Evolutionary conservation across 2,797 vertebrate genomes (phyloP), one percentile per base, ranked within the genome.

Genomic region (Thripadectes ignobilis): DNA sequence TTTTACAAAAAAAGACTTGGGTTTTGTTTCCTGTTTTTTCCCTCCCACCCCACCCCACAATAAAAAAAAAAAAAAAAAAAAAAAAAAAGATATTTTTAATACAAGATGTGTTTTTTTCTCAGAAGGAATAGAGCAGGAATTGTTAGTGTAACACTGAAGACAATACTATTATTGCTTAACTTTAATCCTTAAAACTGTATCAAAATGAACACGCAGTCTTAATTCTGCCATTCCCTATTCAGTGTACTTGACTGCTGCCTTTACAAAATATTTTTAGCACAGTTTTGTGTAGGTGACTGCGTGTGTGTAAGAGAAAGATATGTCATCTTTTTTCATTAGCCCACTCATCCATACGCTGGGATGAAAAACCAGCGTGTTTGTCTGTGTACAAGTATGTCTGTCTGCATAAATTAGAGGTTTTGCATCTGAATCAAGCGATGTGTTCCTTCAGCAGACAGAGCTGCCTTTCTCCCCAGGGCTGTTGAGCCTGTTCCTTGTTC

Each of bases 261-360:
- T 91, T 81, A 75, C 41, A 74, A 91, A 92, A 63, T 76, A 75
- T 92, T 94, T 96, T 97, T 92, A 95, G 63, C 58, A 22, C 1
- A 32, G 38, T 76, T 96, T 96, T 96, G 91, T 93, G 95, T 96
- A 95, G 95, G 89, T 94, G 94, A 95, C 63, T 93, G 82, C 10
- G 8, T 93, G 88, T 79, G 63, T 94, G 92, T 93, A 90, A 83
- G 41, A 89, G 85, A 93, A 96, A 91, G 86, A 89, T 77, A 76
- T 69, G 82, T 52, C 62, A 59, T 86, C 54, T 89, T 82, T 93
- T 93, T 89, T 77, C 66, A 78, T 88, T 84, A 92, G 89, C 94
- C 91, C 91, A 88, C 94, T 91, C 92, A 68, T 77, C 55, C 65
- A 52, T 54, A 52, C 0, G 0, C 82, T 67, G 79, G 66, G 79